Evolutionary conservation across 1,140 invertebrate species (phyloP), one percentile per base, ranked within the genome.

Genomic region (Bombus superbus): DNA sequence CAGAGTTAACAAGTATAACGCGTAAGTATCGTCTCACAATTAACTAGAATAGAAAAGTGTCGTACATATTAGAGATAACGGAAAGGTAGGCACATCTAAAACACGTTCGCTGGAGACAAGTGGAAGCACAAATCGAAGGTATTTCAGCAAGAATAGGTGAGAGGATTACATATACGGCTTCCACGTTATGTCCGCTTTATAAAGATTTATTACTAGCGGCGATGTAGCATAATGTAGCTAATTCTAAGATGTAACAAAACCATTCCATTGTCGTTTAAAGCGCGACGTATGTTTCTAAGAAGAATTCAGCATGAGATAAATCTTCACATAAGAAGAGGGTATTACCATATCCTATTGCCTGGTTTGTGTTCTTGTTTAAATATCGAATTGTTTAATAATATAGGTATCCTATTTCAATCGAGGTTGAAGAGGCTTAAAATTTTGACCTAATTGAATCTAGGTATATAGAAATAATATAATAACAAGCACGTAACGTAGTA

Each of bases 121-220:
- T 38, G 38, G 38, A 79, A 59, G 11, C 59, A 79, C 66, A 78
- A 44, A 79, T 84, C 68, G 83, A 47, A 79, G 53, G 53, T 69
- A 40, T 84, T 62, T 79, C 68, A 79, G 66, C 83, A 44, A 79
- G 83, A 84, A 79, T 68, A 79, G 68, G 83, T 79, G 83, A 84
- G 68, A 72, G 76, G 66, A 62, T 84, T 78, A 71, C 44, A 13
- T 62, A 62, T 28, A n/a, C n/a, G 47, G 22, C 68, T 84, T 69
- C 83, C 40, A 84, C 15, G 83, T 79, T 84, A 84, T 53, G 32
- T 53, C 44, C 68, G 76, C 68, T 84, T 62, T 79, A 68, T 84
- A 28, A 57, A 78, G 83, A 78, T 84, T 79, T 62, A 53, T 84
- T 79, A 38, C n/a, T 40, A 40, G 35, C 6, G 18, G 22, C n/a